Evolutionary conservation across 1,140 invertebrate genomes (phyloP).

Genomic region (Metaphire vulgaris): DNA sequence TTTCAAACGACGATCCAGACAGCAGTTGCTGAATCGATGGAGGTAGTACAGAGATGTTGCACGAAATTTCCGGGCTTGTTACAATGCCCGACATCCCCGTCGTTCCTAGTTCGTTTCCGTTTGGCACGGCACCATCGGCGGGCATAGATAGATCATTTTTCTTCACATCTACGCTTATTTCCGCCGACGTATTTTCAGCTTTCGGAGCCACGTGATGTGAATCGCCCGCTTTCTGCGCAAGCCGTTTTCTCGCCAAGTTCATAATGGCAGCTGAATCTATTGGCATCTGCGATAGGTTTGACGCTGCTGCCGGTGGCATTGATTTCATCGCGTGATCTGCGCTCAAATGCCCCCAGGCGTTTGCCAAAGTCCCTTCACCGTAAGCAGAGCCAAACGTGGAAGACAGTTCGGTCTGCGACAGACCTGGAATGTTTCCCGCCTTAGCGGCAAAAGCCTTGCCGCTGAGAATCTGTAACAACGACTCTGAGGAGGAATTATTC

Average conservation of each 20-base stretch:
- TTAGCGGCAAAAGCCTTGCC: not conserved
- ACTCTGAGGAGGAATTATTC: not conserved
- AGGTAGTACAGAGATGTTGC: constrained; percentile 45
- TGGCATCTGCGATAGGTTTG: not conserved
- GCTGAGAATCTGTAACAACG: not conserved
- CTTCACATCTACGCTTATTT: not conserved
- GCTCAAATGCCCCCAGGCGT: not conserved
- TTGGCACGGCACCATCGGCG: no score
- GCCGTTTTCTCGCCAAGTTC: not conserved
- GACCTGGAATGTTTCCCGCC: not conserved
- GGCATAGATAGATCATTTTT: not conserved
- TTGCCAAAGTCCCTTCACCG: not conserved
- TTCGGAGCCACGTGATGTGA: not conserved
- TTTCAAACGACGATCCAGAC: constrained; percentile 9
- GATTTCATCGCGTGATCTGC: not conserved
- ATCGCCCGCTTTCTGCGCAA: not conserved
- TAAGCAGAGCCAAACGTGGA: not conserved
- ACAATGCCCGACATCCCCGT: not conserved
- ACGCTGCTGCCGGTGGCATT: not conserved
- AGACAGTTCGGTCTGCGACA: not conserved
- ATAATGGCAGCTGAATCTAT: not conserved
- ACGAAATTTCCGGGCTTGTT: not conserved
- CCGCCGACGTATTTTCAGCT: not conserved
- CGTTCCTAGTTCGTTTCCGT: not conserved
- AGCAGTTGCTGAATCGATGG: constrained; percentile 15